Evolutionary conservation across 2,797 vertebrate genomes (phyloP).

Genomic region (Diceros bicornis): DNA sequence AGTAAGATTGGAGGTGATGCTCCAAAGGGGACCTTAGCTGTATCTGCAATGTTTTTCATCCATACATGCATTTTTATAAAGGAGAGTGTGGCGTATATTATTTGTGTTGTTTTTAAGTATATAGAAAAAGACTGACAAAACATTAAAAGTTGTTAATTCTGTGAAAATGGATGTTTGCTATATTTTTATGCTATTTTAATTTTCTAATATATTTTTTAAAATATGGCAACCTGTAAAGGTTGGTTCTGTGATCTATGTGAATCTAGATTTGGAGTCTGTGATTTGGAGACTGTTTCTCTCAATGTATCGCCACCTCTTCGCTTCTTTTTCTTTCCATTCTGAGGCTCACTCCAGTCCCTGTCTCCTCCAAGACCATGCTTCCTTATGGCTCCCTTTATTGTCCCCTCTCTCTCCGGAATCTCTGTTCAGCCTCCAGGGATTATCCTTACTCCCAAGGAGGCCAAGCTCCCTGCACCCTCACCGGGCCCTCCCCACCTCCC

Average conservation of each 20-base stretch:
- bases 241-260: neutral
- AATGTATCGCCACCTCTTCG: neutral
- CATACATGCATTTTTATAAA: neutral
- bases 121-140: neutral
- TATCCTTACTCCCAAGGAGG: neutral
- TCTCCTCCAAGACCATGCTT: neutral
- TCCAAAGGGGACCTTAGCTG: neutral
- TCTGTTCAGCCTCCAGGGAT: neutral
- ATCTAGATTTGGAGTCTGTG: neutral
- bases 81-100: neutral
- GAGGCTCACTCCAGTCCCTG: neutral
- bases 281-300: neutral
- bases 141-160: neutral
- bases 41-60: neutral
- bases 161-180: neutral
- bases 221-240: neutral
- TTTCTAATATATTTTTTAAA: neutral
- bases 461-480: fast-evolving
- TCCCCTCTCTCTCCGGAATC: no score
- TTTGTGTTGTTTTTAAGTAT: neutral
- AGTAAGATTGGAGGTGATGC: neutral
- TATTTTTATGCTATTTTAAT: neutral
- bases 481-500: fast-evolving
- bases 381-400: neutral
- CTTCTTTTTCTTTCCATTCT: neutral